A percentile compares a stretch with the other conserved stretches of the same genome.
Evolutionary conservation across 2,113 vertebrate species (phyloP).

Genomic region (Tragelaphus scriptus): DNA sequence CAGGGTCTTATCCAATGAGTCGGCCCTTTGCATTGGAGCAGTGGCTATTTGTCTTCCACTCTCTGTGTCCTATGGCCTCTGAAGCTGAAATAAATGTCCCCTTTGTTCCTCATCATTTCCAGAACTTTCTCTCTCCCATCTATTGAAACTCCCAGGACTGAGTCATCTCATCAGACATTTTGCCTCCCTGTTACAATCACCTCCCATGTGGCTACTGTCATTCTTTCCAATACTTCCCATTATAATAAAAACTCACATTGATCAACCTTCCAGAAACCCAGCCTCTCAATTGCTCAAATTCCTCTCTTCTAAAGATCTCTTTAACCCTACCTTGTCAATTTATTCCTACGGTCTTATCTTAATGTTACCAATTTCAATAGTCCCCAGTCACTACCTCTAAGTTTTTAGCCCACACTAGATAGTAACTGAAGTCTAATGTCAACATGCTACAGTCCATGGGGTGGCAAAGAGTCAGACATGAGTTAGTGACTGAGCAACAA

Average conservation of each 20-base stretch:
- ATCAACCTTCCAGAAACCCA: neutral
- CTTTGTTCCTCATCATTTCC: neutral
- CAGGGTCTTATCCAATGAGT: neutral
- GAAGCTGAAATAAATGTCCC: neutral
- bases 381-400: neutral
- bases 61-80: fast-evolving
- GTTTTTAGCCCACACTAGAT: neutral
- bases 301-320: neutral
- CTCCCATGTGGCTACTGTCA: neutral
- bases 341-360: neutral
- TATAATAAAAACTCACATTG: neutral
- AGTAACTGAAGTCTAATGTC: neutral
- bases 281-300: neutral
- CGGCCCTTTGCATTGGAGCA: fast-evolving
- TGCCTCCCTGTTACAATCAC: neutral
- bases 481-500: neutral
- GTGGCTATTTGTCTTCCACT: neutral
- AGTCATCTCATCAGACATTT: neutral
- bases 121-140: neutral
- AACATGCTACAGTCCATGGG: neutral
- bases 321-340: neutral
- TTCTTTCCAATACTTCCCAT: neutral
- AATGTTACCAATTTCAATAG: neutral
- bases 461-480: neutral
- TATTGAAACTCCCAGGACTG: neutral